Percentiles rank a stretch among this genome's conserved stretches.
These are phyloP conservation scores for Lordiphosa mommai DNA, from an alignment of 1,140 invertebrate genomes.

Conservation along the genomic window DNA sequence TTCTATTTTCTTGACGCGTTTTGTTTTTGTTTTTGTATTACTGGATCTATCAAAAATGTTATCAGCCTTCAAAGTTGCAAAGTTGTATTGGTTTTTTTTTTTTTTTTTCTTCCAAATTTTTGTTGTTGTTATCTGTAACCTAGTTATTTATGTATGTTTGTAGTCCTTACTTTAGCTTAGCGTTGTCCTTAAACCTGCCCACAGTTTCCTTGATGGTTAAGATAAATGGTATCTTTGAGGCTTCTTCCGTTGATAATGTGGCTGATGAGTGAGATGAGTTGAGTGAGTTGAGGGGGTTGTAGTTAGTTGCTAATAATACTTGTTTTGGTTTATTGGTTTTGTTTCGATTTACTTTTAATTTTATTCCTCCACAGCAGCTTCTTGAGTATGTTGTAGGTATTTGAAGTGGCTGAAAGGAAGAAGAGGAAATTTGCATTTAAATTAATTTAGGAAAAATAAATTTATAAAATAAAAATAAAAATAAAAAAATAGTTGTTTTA, in stretches of 20 bases:
- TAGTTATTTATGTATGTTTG: constrained; percentile 31
- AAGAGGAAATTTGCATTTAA: background rate
- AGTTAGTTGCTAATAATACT: constrained; percentile 65
- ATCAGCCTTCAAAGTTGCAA: constrained; percentile 75
- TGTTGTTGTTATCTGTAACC: constrained; percentile 26
- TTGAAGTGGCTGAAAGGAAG: constrained; percentile 44
- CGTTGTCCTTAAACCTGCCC: constrained; percentile 69
- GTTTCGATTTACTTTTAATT: background rate
- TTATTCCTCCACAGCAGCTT: constrained; percentile 45
- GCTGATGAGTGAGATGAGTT: constrained; percentile 27
- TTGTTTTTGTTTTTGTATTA: constrained; percentile 49
- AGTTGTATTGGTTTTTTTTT: constrained; percentile 31
- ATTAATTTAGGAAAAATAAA: background rate
- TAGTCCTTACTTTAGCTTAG: constrained; percentile 53
- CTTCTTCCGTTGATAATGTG: constrained; percentile 39
- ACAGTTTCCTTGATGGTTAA: constrained; percentile 24
- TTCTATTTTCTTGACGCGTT: constrained; percentile 59
- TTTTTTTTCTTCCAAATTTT: constrained; percentile 10
- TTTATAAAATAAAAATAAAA: background rate
- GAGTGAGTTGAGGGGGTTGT: constrained; percentile 9
- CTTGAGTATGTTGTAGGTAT: constrained; percentile 58
- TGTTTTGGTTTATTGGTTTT: constrained; percentile 38
- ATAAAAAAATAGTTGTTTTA: too few relatives aligned
- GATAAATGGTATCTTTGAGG: constrained; percentile 22
- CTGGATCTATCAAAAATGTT: constrained; percentile 39